phyloP scores from a whole-genome alignment of 1,140 invertebrate genomes.

The Trichoplusia ni region DNA sequence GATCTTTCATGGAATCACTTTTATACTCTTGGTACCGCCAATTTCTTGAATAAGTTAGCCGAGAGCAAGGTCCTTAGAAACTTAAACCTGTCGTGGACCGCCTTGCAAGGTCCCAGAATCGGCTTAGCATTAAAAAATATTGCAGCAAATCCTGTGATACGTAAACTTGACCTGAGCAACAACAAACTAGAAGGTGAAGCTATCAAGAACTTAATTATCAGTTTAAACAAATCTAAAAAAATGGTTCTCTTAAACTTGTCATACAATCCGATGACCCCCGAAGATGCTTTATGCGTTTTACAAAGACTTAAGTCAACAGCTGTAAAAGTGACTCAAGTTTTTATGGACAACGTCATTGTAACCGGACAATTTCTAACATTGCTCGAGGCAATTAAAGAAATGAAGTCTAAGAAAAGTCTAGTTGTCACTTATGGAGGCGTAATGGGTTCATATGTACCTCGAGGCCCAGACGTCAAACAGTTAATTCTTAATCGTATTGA shows the following conservation, averaged over 20 bases:
- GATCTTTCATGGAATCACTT: conserved; percentile 80
- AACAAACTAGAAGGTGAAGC: conserved; percentile 47
- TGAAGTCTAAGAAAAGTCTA: conserved; percentile 47
- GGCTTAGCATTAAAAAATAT: not conserved
- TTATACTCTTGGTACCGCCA: conserved; percentile 45
- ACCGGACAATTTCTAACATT: conserved; percentile 45
- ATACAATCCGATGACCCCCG: conserved; percentile 69
- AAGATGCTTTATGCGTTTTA: conserved; percentile 61
- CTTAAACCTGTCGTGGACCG: conserved; percentile 7
- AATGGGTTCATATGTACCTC: conserved; percentile 29
- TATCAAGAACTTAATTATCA: conserved; percentile 41
- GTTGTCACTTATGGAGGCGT: conserved; percentile 56
- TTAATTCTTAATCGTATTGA: conserved; percentile 60
- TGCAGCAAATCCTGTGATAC: not conserved
- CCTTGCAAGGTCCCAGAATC: not conserved
- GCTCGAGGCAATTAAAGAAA: conserved; percentile 41
- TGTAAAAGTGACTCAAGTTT: conserved; percentile 55
- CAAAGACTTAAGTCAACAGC: conserved; percentile 44
- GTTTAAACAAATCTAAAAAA: conserved; percentile 56
- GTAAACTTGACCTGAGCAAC: not conserved
- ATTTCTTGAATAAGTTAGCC: conserved; percentile 42
- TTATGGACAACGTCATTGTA: conserved; percentile 60
- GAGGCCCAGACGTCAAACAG: conserved; percentile 54
- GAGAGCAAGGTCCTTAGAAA: too few relatives aligned
- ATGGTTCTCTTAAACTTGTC: conserved; percentile 70